Evolutionary conservation across 2,797 vertebrate genomes (phyloP).

Genomic region (Spatula clypeata): DNA sequence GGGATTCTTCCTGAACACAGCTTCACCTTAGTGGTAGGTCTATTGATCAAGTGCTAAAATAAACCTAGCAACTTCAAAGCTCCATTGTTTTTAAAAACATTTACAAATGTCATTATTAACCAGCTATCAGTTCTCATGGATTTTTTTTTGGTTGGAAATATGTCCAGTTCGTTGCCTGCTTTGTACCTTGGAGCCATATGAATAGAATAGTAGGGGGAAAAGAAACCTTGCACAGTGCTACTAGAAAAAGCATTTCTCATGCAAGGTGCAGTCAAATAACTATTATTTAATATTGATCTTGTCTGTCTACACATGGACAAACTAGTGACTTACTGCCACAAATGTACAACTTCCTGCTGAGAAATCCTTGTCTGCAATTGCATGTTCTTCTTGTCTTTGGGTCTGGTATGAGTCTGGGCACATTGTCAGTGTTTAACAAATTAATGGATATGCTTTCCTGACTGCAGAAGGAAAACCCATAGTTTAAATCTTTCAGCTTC

Average conservation of each 20-base stretch:
- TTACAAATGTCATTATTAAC: constrained; percentile 1
- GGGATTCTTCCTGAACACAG: constrained; percentile 94
- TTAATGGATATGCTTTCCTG: neutral
- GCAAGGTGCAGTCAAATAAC: neutral
- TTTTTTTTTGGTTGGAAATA: neutral
- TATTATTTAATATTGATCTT: constrained; percentile 15
- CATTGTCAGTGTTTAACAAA: neutral
- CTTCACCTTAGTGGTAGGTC: constrained; percentile 92
- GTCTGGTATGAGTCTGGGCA: neutral
- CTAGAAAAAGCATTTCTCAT: neutral
- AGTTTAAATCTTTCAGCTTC: neutral
- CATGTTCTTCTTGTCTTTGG: neutral
- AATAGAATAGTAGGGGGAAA: neutral
- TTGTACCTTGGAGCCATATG: neutral
- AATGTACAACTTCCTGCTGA: neutral
- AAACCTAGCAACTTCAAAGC: constrained; percentile 11
- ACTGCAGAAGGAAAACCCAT: neutral
- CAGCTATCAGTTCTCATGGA: neutral
- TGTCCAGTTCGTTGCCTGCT: neutral
- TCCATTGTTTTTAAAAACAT: neutral
- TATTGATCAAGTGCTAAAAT: constrained; percentile 9
- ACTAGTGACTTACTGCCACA: neutral
- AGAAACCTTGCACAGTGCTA: neutral
- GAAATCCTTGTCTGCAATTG: neutral
- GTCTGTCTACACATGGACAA: neutral